Base-by-base conservation (phyloP, 2,888 invertebrate species). In the Romanomermis culicivorax region DNA sequence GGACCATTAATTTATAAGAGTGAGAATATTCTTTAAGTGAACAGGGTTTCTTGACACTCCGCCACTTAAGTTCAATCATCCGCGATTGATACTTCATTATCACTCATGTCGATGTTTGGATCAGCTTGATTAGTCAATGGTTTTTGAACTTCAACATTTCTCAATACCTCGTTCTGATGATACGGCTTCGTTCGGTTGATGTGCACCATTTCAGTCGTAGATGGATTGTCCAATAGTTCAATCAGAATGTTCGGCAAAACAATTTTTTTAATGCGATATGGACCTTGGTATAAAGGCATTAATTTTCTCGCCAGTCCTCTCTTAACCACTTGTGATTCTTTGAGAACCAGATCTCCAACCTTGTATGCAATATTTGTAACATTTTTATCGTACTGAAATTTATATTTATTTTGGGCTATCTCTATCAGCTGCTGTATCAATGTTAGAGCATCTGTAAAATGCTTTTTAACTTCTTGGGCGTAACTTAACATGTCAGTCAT, bases 121-220 rank as follows among this genome's bases (percentile, higher is more conserved):
- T n/a, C n/a, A n/a, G n/a, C n/a, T n/a, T n/a, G n/a, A n/a, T n/a
- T n/a, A n/a, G n/a, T n/a, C n/a, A n/a, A n/a, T n/a, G n/a, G n/a
- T n/a, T n/a, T n/a, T n/a, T n/a, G n/a, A n/a, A n/a, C n/a, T n/a
- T n/a, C n/a, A n/a, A n/a, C n/a, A n/a, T n/a, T n/a, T n/a, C n/a
- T n/a, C n/a, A n/a, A n/a, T n/a, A n/a, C n/a, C n/a, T n/a, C n/a
- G n/a, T n/a, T n/a, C n/a, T n/a, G n/a, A n/a, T n/a, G n/a, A n/a
- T 36, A 36, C 17, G 36, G 36, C 17, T 36, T 36, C 7, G 36
- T 27, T 4, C 50, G 23, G 27, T 27, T n/a, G 4, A 49, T 49
- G 7, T n/a, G 25, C 29, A 49, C 50, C 7, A 20, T 55, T 60
- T 52, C 69, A 88, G 80, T 36, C 11, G 17, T 17, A 11, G 36